Base-by-base conservation (phyloP, 1,140 invertebrate species). In the Orius insidiosus region DNA sequence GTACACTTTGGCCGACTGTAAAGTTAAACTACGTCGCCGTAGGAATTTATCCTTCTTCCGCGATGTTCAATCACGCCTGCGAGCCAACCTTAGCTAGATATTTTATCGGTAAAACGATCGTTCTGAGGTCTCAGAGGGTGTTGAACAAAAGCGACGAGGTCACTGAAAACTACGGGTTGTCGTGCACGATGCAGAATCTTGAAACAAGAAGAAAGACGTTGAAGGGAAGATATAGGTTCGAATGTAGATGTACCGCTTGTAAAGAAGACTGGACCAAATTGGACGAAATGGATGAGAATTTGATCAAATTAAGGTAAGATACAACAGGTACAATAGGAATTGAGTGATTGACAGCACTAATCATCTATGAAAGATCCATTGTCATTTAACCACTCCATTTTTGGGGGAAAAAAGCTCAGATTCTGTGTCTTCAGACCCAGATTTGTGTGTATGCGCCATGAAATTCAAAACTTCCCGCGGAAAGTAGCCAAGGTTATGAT, bases 61-160 rank as follows among this genome's bases (percentile, higher is more conserved):
- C 85, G 5, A 67, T 86, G 36, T 85, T 90, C 59, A 92, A 92
- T 61, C 86, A 90, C 56, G 83, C 86, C 48, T 92, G 86, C 63
- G 78, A 83, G 60, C 84, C 84, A 5, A 73, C 75, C 31, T 75
- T 86, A 1, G 74, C 78, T 2, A 74, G 84, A 55, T 79, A 85
- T 58, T 88, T 85, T 55, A 69, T 73, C 47, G 81, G 80, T 0
- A 73, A 74, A 45, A 67, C 70, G 30, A 76, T 89, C 48, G 70
- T 88, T 1, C 63, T 87, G 1, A 67, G 73, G 13, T 71, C 83
- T 1, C 71, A 72, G 1, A 67, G 75, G 40, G 71, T 74, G 0
- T 58, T 86, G 37, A 55, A 62, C 9, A 60, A 68, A 1, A 78
- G 78, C 1, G 74, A 81, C 31, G 57, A 75, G 35, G 69, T 89